These are phyloP conservation scores for Neuroterus valhalla DNA, from an alignment of 1,140 invertebrate genomes.

Conservation along the genomic window DNA sequence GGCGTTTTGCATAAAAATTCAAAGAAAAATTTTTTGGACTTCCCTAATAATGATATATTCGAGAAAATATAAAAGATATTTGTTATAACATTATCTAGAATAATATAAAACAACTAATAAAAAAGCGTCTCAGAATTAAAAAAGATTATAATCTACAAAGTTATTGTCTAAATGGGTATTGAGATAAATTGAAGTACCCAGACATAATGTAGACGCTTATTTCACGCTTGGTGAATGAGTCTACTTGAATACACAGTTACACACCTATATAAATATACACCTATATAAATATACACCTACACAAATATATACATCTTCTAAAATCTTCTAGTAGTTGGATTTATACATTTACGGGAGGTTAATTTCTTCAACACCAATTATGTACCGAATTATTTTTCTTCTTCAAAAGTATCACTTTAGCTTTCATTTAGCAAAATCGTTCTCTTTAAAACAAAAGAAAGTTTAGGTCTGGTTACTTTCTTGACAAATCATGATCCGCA, in stretches of 20 bases:
- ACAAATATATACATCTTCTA: neutral
- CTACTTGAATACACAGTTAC: neutral
- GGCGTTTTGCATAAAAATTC: too few relatives aligned
- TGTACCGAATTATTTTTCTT: neutral
- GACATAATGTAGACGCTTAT: constrained; percentile 5
- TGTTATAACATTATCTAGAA: too few relatives aligned
- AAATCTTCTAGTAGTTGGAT: neutral
- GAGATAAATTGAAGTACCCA: neutral
- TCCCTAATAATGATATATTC: too few relatives aligned
- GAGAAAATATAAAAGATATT: too few relatives aligned
- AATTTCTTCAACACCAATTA: constrained; percentile 1
- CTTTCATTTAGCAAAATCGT: constrained; percentile 2
- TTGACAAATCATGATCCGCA: too few relatives aligned
- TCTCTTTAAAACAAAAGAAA: constrained; percentile 7
- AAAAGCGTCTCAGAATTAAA: too few relatives aligned
- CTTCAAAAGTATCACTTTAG: neutral
- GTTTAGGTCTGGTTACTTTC: neutral
- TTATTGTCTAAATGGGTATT: too few relatives aligned
- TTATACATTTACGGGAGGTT: neutral
- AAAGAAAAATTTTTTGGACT: too few relatives aligned
- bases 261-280: neutral
- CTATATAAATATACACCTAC: neutral
- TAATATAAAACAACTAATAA: too few relatives aligned
- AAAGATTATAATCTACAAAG: too few relatives aligned
- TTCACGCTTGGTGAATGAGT: constrained; percentile 20